These are phyloP conservation scores for Diglossa cyanea DNA, from an alignment of 2,797 vertebrate species.

Conservation along the genomic window DNA sequence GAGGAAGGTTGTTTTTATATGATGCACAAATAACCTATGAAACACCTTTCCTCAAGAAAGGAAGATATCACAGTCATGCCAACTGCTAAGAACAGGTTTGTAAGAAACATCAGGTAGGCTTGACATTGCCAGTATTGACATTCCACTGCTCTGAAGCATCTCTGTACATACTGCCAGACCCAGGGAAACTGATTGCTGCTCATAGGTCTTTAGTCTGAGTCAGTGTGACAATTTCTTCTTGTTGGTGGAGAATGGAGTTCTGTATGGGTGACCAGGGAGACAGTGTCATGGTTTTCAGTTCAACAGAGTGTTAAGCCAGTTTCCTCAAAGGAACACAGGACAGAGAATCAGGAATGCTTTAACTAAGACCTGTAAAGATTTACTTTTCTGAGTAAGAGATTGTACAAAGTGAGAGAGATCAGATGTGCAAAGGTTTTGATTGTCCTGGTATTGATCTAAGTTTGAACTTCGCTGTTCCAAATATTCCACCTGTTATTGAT, in stretches of 20 bases:
- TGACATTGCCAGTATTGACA: neutral
- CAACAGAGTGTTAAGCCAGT: neutral
- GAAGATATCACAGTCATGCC: neutral
- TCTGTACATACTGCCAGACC: neutral
- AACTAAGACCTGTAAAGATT: neutral
- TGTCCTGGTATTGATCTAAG: neutral
- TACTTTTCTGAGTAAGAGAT: neutral
- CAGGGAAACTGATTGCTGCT: neutral
- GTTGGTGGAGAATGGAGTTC: neutral
- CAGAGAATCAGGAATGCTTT: neutral
- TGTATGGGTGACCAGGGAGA: neutral
- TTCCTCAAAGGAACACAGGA: neutral
- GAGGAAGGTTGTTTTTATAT: neutral
- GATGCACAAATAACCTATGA: neutral
- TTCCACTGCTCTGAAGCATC: neutral
- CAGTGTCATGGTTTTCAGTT: neutral
- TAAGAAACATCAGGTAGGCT: neutral
- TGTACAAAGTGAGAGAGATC: neutral
- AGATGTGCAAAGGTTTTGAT: neutral
- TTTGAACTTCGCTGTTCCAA: neutral
- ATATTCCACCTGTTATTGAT: slow-evolving; percentile 34
- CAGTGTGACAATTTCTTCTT: neutral
- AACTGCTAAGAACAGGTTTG: neutral
- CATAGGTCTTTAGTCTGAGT: neutral
- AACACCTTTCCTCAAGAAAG: neutral